Conservation (phyloP, 1,140 invertebrate genomes). For the Hypsibius dujardini region DNA sequence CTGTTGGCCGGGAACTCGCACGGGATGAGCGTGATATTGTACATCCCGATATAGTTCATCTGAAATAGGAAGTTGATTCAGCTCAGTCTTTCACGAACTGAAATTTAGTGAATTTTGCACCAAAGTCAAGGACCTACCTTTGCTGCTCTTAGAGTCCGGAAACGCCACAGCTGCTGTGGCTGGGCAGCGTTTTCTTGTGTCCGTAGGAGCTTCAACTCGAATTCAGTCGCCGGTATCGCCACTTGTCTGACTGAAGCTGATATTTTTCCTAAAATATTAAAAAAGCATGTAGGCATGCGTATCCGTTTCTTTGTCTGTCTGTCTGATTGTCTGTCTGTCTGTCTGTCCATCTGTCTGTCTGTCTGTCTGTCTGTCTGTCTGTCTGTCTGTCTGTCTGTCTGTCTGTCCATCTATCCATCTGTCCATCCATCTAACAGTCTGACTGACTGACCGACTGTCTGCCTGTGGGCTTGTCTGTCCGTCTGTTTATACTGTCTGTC, state of each 20-base stretch:
- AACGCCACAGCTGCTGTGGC: slow-evolving; percentile 33
- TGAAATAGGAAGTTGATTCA: no score
- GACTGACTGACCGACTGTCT: no score
- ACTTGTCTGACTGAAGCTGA: slow-evolving; percentile 28
- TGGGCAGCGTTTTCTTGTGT: slow-evolving; percentile 31
- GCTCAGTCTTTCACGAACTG: slow-evolving; percentile 17
- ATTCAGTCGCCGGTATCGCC: slow-evolving; percentile 28
- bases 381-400: no score
- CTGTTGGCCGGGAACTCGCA: slow-evolving; percentile 26
- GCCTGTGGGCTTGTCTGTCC: no score
- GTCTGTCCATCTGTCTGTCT: no score
- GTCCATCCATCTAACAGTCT: no score
- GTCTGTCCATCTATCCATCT: no score
- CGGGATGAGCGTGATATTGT: slow-evolving; percentile 32
- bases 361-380: no score
- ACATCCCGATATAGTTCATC: slow-evolving; percentile 34
- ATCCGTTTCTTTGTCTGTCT: no score
- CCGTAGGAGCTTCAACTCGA: slow-evolving; percentile 29
- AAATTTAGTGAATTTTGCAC: slow-evolving; percentile 3
- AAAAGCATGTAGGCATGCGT: no score
- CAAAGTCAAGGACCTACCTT: slow-evolving; percentile 21
- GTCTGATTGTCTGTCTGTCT: no score
- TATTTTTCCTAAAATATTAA: not conserved
- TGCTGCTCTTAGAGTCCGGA: slow-evolving; percentile 33
- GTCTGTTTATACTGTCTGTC: no score